Conservation (phyloP, 2,888 invertebrate species). For the Horisme vitalbata region DNA sequence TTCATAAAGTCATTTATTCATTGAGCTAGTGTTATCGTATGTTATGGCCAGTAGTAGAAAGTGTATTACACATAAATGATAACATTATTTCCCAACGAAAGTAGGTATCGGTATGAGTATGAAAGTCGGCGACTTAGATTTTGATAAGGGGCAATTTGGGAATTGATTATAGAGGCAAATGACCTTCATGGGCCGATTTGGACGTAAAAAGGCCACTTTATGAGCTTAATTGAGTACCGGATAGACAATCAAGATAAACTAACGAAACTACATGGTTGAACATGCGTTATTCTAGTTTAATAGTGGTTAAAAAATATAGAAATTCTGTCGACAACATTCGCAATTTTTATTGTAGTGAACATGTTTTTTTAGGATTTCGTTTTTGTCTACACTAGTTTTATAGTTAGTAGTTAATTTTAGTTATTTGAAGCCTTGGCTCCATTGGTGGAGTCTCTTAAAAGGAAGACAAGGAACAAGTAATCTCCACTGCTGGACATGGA, state of each 20-base stretch:
- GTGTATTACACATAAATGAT: slow-evolving; percentile 51
- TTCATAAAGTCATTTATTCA: slow-evolving; percentile 31
- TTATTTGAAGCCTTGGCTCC: no score
- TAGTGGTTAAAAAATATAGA: no score
- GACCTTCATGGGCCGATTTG: slow-evolving; percentile 28
- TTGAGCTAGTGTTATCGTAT: slow-evolving; percentile 44
- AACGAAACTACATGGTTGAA: neutral
- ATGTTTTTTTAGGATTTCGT: no score
- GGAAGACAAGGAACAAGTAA: no score
- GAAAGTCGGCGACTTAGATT: slow-evolving; percentile 30
- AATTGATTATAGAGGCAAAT: slow-evolving; percentile 31
- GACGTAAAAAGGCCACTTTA: slow-evolving; percentile 28
- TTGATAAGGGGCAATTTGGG: slow-evolving; percentile 29
- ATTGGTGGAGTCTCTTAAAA: no score
- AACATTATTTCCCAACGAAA: slow-evolving; percentile 16
- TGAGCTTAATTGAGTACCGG: slow-evolving; percentile 21
- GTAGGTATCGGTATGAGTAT: slow-evolving; percentile 39
- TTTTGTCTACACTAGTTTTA: no score
- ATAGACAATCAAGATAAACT: slow-evolving; percentile 9
- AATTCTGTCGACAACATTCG: no score
- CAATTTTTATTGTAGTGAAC: no score
- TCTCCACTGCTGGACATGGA: no score
- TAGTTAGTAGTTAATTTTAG: no score
- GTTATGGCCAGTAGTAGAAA: slow-evolving; percentile 52
- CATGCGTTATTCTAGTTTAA: no score